These are phyloP conservation scores for Margaritifera margaritifera DNA, from an alignment of 2,888 invertebrate species.

Conservation along the genomic window DNA sequence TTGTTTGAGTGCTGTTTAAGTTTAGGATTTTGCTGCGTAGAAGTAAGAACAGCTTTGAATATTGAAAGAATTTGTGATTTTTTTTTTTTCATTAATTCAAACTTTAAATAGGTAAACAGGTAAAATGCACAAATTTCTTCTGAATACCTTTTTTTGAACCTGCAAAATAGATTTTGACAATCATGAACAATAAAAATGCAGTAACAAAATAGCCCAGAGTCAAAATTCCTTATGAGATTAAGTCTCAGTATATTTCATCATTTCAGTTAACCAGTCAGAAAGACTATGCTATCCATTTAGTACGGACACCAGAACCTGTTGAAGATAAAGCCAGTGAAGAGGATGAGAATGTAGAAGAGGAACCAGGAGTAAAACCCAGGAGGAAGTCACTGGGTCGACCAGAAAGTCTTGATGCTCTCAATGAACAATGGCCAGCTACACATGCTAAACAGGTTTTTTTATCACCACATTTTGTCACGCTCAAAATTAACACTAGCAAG, in stretches of 20 bases:
- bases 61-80: too few relatives aligned
- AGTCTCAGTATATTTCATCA: neutral
- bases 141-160: neutral
- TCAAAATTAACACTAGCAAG: too few relatives aligned
- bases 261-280: slow-evolving; percentile 74
- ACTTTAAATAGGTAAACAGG: neutral
- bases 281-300: slow-evolving; percentile 86
- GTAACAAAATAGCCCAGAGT: neutral
- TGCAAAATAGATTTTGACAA: neutral
- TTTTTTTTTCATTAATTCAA: neutral
- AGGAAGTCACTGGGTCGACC: slow-evolving; percentile 73
- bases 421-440: slow-evolving; percentile 83
- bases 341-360: slow-evolving; percentile 46
- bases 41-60: too few relatives aligned
- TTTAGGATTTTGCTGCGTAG: too few relatives aligned
- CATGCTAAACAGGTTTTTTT: slow-evolving; percentile 84
- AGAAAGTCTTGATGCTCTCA: slow-evolving; percentile 77
- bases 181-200: neutral
- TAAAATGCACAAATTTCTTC: neutral
- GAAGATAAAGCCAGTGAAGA: slow-evolving; percentile 66
- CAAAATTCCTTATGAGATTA: neutral
- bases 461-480: too few relatives aligned
- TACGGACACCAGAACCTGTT: slow-evolving; percentile 80
- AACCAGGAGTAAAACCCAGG: slow-evolving; percentile 20
- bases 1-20: too few relatives aligned